Base-by-base conservation (phyloP, 1,140 invertebrate genomes). In the Carposina sasakii region DNA sequence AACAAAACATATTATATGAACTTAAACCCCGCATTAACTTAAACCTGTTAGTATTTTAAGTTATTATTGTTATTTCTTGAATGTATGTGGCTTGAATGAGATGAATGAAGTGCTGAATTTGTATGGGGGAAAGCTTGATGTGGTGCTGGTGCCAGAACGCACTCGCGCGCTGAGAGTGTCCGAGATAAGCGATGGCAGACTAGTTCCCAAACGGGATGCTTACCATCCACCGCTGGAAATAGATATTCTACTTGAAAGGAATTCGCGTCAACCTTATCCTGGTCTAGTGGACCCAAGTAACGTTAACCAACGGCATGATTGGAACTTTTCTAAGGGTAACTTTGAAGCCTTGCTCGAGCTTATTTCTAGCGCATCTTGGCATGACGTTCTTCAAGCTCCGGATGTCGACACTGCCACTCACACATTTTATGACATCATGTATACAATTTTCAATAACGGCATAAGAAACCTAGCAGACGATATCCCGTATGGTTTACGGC, bases 41-140 rank as follows among this genome's bases (percentile, higher is more conserved):
- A n/a, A n/a, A n/a, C n/a, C n/a, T n/a, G n/a, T 22, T 19, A 36
- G 12, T 37, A 28, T 46, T 26, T 21, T 22, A n/a, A 24, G 12
- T 13, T 46, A 46, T 21, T 46, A 21, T 46, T 15, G 13, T 17
- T 44, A 44, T 44, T 44, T 44, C 22, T 44, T 44, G 15, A 20
- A 24, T 17, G 41, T 30, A 2, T 44, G 41, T 30, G 41, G 41
- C 12, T 21, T 39, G 13, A 8, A 21, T 3, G 36, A 39, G 17
- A 39, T 20, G 19, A 39, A 39, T 39, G 26, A 30, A 6, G 41
- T 44, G 24, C 12, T 30, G 24, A 9, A 44, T 30, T n/a, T 16
- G n/a, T 17, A 44, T 17, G 41, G 41, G 6, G 41, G 41, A 16
- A 44, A 44, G 26, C 17, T 44, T 19, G 41, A 44, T 44, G 41